These are phyloP conservation scores for Blastobasis adustella DNA, from an alignment of 2,888 invertebrate species.

Conservation along the genomic window DNA sequence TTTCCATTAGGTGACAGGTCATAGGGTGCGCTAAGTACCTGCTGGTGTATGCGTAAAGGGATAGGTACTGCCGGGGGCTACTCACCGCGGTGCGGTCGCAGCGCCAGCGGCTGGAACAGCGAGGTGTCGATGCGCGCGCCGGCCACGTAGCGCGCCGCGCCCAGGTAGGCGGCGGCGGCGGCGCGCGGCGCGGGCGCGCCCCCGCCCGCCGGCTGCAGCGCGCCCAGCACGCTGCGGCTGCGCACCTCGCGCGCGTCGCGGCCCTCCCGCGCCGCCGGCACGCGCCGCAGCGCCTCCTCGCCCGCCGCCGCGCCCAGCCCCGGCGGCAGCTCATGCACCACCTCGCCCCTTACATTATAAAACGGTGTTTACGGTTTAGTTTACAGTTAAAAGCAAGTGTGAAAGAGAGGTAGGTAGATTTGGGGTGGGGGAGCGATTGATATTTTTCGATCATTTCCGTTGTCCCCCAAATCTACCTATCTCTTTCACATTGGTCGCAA, in stretches of 20 bases:
- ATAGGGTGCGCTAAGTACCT: too few relatives aligned
- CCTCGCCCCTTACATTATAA: constrained; percentile 37
- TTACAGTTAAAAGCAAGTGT: too few relatives aligned
- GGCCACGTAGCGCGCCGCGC: constrained; percentile 86
- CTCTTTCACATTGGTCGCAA: too few relatives aligned
- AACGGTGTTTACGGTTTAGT: too few relatives aligned
- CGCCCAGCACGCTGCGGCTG: constrained; percentile 21
- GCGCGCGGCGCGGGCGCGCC: constrained; percentile 40
- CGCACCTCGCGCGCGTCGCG: constrained; percentile 15
- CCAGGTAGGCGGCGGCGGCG: constrained; percentile 86
- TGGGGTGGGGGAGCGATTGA: too few relatives aligned
- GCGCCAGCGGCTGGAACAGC: constrained; percentile 55
- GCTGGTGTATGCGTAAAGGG: too few relatives aligned
- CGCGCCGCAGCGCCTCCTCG: constrained; percentile 17
- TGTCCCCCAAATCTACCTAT: too few relatives aligned
- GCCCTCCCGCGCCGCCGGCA: constrained; percentile 15
- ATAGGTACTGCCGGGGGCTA: neutral
- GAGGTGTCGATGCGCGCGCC: constrained; percentile 74
- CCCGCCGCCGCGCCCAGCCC: constrained; percentile 11
- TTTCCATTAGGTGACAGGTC: too few relatives aligned
- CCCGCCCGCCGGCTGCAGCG: constrained; percentile 14
- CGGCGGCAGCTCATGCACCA: constrained; percentile 31
- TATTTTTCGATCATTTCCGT: too few relatives aligned
- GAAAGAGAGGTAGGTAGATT: too few relatives aligned
- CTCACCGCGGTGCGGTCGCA: constrained; percentile 49